phyloP scores from a whole-genome alignment of 2,797 vertebrate species.

The Hylomyscus alleni region DNA sequence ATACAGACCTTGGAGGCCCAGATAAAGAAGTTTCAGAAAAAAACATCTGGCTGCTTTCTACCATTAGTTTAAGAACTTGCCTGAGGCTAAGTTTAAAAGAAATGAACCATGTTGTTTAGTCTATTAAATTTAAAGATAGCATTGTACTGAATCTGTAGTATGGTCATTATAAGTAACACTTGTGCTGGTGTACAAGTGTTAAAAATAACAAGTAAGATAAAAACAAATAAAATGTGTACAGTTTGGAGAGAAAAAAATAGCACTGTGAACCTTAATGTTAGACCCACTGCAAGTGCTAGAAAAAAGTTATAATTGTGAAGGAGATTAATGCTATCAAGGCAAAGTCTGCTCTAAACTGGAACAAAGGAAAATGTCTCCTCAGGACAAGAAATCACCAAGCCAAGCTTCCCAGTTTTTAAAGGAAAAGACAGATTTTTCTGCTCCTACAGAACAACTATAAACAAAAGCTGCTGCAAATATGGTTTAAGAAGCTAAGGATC shows the following conservation, averaged over 20 bases:
- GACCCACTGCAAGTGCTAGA: neutral
- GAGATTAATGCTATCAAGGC: neutral
- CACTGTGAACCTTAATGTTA: neutral
- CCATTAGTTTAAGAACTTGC: neutral
- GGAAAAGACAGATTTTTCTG: neutral
- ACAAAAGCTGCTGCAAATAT: too few relatives aligned
- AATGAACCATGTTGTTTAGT: neutral
- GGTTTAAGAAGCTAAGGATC: too few relatives aligned
- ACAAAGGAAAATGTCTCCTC: neutral
- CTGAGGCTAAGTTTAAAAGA: neutral
- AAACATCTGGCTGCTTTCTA: too few relatives aligned
- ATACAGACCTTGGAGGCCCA: neutral
- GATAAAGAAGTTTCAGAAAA: neutral
- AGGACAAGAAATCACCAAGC: neutral
- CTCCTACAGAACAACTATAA: too few relatives aligned
- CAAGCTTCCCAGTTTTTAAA: neutral
- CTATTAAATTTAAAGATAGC: neutral
- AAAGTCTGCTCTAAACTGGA: neutral
- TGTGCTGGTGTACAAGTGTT: neutral
- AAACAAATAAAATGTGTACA: neutral
- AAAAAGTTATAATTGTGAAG: neutral
- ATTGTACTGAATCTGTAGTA: neutral
- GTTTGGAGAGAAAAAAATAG: neutral
- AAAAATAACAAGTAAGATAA: neutral
- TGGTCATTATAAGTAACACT: neutral